Evolutionary conservation across 2,888 invertebrate genomes (phyloP), one percentile per base, ranked within the genome.

Genomic region (Brenthis ino): DNA sequence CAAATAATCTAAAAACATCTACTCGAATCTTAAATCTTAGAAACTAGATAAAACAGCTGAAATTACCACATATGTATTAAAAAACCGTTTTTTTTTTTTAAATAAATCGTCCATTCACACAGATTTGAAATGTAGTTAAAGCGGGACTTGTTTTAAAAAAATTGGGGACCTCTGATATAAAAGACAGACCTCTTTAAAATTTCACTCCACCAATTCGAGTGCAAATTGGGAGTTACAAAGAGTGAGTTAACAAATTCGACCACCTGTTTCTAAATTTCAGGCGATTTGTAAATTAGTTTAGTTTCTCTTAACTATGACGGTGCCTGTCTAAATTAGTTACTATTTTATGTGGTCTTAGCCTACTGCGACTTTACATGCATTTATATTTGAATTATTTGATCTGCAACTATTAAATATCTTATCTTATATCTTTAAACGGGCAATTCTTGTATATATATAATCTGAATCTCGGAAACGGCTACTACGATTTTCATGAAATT

Each of bases 151-250:
- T 3, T 8, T 8, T 16, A 11, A 6, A 54, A 53, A 14, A 8
- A 43, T 54, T 63, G 63, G 14, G 20, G 53, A 43, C 43, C 63
- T 54, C 63, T 63, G 63, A 24, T 4, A 43, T 43, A 20, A 63
- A 54, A 63, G 63, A 63, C 37, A 72, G 72, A 72, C 67, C 78
- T 80, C 79, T 82, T 85, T 82, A 81, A 85, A 85, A 83, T 85
- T 85, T 83, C 78, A 85, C 83, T 84, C 78, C 73, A 74, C 77
- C 82, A 82, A 82, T 83, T 84, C 75, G 76, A 77, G 74, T 77
- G 80, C 77, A 81, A 85, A 85, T 82, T 81, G 81, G 69, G 75
- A 70, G 74, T 68, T 68, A 80, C 79, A 81, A 82, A 80, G 79
- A 77, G 72, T 57, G 61, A 67, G 67, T 76, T 80, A 79, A 77